A percentile compares a stretch with the other conserved stretches of the same genome.
phyloP scores from a whole-genome alignment of 2,113 vertebrate species.

The Scomber scombrus region DNA sequence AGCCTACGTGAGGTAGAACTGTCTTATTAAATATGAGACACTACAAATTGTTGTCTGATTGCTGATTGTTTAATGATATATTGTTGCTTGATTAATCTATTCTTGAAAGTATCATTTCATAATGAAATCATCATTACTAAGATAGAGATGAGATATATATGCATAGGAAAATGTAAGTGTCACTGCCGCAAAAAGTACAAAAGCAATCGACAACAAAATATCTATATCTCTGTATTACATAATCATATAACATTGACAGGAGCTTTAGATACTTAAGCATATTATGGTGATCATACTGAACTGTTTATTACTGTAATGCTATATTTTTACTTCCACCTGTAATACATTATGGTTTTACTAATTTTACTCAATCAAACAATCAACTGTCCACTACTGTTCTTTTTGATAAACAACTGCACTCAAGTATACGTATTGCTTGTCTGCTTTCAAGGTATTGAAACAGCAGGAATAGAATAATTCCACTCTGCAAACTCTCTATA shows the following conservation, averaged over 20 bases:
- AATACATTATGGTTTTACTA: neutral
- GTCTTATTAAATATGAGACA: slow-evolving; percentile 2
- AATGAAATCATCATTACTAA: neutral
- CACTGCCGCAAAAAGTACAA: neutral
- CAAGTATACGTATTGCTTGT: neutral
- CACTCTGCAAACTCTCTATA: neutral
- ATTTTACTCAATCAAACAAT: neutral
- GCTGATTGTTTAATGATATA: neutral
- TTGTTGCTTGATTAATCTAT: neutral
- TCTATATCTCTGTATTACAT: too few relatives aligned
- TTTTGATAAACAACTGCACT: neutral
- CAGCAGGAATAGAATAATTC: neutral
- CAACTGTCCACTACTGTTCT: neutral
- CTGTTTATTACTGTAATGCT: too few relatives aligned
- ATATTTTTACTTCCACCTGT: neutral
- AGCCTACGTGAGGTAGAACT: neutral
- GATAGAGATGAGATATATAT: neutral
- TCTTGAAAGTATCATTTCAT: neutral
- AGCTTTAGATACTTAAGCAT: too few relatives aligned
- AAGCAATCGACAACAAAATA: too few relatives aligned
- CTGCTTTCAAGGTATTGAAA: neutral
- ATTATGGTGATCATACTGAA: too few relatives aligned
- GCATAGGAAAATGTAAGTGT: neutral
- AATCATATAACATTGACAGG: too few relatives aligned
- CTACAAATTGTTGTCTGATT: neutral